Base-by-base conservation (phyloP, 2,888 invertebrate species). In the Clostera curtula region DNA sequence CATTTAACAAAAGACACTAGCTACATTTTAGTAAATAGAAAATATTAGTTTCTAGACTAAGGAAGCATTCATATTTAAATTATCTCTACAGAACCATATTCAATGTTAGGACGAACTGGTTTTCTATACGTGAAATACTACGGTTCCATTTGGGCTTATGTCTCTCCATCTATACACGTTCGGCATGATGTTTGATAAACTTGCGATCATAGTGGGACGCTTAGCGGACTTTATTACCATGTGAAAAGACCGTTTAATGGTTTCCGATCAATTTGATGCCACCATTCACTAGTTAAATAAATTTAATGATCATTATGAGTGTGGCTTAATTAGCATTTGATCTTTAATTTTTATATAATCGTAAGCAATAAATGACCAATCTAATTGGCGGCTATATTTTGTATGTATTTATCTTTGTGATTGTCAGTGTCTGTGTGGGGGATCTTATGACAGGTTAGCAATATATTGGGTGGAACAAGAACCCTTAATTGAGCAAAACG, bases 151-250 rank as follows among this genome's bases (percentile, higher is more conserved):
- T 56, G 53, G 52, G 50, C 54, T 59, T 69, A 68, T 70, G n/a
- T n/a, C 68, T 49, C 41, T 50, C 41, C 32, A 67, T 68, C 64
- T 63, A 47, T 56, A 57, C 54, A 53, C 62, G 54, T 61, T 44
- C 52, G 31, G 26, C 38, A 34, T 42, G 43, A 34, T 34, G 11
- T 42, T 34, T 36, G 49, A 16, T 30, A 7, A 34, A 20, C n/a
- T 21, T 20, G 27, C 19, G 29, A 36, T 32, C 32, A 39, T 31
- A 36, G 30, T 45, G 31, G 11, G 27, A 21, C 29, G 19, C 24
- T 31, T 31, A 39, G 48, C 45, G 51, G 33, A 27, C 31, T 31
- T 45, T 23, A 54, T 27, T 29, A 21, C 25, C 24, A 15, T 36
- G 35, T 36, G 37, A 36, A 51, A 43, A 35, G 27, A 25, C 28